Base-by-base conservation (phyloP, 2,797 vertebrate genomes). In the Falco naumanni region DNA sequence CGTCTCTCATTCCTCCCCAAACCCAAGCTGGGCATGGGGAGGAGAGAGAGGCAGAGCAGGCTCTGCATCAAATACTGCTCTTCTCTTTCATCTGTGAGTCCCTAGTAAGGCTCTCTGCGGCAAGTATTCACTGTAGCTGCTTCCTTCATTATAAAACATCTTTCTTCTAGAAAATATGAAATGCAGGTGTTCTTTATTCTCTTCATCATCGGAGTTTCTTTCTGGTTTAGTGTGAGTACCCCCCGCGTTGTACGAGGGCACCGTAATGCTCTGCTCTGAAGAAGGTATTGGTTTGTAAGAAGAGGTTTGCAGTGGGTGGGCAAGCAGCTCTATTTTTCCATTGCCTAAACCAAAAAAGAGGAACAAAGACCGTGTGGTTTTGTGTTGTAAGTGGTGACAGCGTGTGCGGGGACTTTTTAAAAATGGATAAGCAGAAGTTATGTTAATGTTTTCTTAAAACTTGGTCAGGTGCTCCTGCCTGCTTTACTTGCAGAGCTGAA, bases 311-410 rank as follows among this genome's bases (percentile, higher is more conserved):
- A 33, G 71, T 85, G 70, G 56, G 86, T 87, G 83, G 61, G 80
- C 68, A 66, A 92, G 50, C 9, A 28, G 64, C 77, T 65, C 93
- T 94, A n/a, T 89, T 95, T 98, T 98, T 98, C 98, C 98, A 97
- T 75, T 97, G 80, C 56, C 87, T 85, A 89, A 91, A 61, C 34
- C 0, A 0, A 92, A 97, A 98, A 97, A 98, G 97, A 96, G 97
- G 98, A 98, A 98, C 96, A 10, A 95, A 93, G 90, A 66, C 45
- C 22, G 5, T 29, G 79, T 39, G 87, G 86, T 89, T 84, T 90
- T 87, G 91, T 95, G 92, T 65, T 95, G 79, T 69, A 70, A 95
- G 93, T 18, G 64, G 45, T 47, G 51, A 70, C 91, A 68, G 81
- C 1, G 16, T 16, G 18, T 54, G 86, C 41, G 2, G 95, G 93